Evolutionary conservation across 2,113 vertebrate genomes (phyloP).

Genomic region (Urocitellus parryii): DNA sequence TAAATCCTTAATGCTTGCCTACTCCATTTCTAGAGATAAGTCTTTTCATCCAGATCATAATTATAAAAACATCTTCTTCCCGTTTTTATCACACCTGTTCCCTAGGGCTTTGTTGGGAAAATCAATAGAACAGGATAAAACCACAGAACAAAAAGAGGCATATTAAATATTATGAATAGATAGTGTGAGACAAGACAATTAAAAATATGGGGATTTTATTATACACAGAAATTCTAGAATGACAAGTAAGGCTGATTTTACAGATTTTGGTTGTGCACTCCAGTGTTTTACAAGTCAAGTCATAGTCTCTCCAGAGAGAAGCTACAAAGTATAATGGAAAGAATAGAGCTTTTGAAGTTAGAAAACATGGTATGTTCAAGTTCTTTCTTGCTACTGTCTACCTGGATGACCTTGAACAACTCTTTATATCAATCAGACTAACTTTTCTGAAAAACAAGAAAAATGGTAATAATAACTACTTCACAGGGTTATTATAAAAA

Average conservation of each 20-base stretch:
- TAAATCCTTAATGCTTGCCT: slow-evolving; percentile 41
- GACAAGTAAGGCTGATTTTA: neutral
- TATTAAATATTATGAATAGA: slow-evolving; percentile 41
- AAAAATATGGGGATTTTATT: neutral
- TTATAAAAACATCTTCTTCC: neutral
- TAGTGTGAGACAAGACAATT: neutral
- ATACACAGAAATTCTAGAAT: slow-evolving; percentile 13
- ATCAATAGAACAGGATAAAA: neutral
- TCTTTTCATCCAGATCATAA: neutral
- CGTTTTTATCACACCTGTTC: neutral
- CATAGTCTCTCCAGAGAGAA: neutral
- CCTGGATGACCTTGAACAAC: neutral
- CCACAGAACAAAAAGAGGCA: neutral
- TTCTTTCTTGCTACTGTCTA: neutral
- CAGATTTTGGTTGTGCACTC: neutral
- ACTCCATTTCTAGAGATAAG: neutral
- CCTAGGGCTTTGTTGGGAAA: slow-evolving; percentile 54
- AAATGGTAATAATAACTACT: neutral
- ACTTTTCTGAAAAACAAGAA: neutral
- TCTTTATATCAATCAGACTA: neutral
- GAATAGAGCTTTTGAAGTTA: neutral
- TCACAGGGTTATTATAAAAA: slow-evolving; percentile 10
- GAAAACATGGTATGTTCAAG: neutral
- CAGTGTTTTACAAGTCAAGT: neutral
- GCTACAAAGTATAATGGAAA: neutral